Base-by-base conservation (phyloP, 1,140 invertebrate species). In the Prorops nasuta region DNA sequence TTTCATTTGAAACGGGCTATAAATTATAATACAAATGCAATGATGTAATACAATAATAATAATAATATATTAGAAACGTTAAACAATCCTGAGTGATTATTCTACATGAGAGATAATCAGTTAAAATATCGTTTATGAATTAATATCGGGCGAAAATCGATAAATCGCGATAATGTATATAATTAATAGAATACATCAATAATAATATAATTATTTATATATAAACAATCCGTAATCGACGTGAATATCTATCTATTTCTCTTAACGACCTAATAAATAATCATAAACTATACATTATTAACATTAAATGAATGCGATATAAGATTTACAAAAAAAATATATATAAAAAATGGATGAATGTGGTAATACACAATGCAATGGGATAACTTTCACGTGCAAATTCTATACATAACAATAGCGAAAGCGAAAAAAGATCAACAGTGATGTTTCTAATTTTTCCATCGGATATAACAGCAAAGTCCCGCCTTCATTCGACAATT, bases 31-130 rank as follows among this genome's bases (percentile, higher is more conserved):
- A 71, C 67, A 70, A 69, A 73, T 70, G 64, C 64, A 69, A 72
- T 71, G 68, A 60, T 41, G 66, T 71, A n/a, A n/a, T n/a, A n/a
- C n/a, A n/a, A n/a, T n/a, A n/a, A n/a, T n/a, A 66, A 69, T 72
- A 38, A 51, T 70, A 72, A 71, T 69, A 73, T 71, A 71, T 70
- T 72, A 71, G 68, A 70, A 72, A 71, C 69, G 71, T 64, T 69
- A 72, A 73, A 73, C 69, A 72, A 73, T 71, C 69, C 71, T 73
- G 71, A 73, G 71, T 69, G 68, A 73, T 70, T 71, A 70, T 58
- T 70, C 66, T 69, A 73, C 60, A 66, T 64, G 71, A 72, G 68
- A 64, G 64, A 66, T 62, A 66, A 64, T 69, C 49, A 61, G 64
- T 61, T 42, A 51, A 54, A 64, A 66, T 61, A 63, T 67, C 54